Base-by-base conservation (phyloP, 2,888 invertebrate species). In the Phrixothrix hirtus region DNA sequence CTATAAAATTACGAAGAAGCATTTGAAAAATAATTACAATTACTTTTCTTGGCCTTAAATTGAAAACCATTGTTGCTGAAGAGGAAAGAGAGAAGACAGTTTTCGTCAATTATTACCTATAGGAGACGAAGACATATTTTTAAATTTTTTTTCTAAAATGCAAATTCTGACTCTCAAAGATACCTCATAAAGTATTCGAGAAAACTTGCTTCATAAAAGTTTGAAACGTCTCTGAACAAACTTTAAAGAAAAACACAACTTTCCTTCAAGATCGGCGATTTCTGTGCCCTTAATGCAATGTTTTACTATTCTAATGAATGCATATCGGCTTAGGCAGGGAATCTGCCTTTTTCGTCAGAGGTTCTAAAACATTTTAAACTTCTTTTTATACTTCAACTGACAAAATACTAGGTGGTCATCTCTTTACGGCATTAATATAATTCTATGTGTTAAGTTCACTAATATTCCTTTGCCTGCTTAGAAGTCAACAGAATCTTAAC, bases 251-350 rank as follows among this genome's bases (percentile, higher is more conserved):
- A 69, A 70, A 70, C 68, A 70, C 60, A 68, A 69, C 65, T 69
- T 68, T 65, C 64, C 62, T 62, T 57, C 58, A 63, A 64, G 66
- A 65, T 66, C 64, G 63, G 60, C 66, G 64, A 67, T 67, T 66
- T 65, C 62, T 58, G 66, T 65, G 60, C 63, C 66, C 67, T 65
- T 68, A 69, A 69, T 68, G 69, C 70, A 68, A 64, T 66, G 67
- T 67, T 70, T 70, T 70, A 67, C 70, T 69, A 71, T 71, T 70
- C 71, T 71, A 71, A 71, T 71, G 70, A 71, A 71, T 71, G 70
- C 69, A 71, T 69, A 71, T 70, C 70, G 69, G 70, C 69, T 71
- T 71, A 71, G 64, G 54, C 51, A 36, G 60, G 52, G 58, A 55
- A 50, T 54, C 51, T 16, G 42, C 38, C 26, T 45, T 47, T 51